Base-by-base conservation (phyloP, 2,113 vertebrate genomes). In the Cololabis saira region DNA sequence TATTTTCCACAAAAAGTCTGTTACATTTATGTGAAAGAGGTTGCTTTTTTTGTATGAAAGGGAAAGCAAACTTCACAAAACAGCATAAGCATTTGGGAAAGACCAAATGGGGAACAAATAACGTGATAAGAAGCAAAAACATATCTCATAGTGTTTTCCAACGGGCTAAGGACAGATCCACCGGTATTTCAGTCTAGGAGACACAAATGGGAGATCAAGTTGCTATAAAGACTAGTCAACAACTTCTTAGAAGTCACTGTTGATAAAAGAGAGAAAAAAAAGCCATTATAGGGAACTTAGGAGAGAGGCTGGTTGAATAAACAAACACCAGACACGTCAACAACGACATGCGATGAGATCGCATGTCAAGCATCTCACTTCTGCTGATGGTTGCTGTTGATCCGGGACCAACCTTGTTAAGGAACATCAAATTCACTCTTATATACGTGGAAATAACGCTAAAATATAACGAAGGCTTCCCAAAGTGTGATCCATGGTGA, bases 231-330 rank as follows among this genome's bases (percentile, higher is more conserved):
- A 3, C 24, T 27, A 27, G 24, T 27, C 3, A 27, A 27, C 24
- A 27, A 81, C 76, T 80, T 80, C 67, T 77, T 80, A 65, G 77
- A 81, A 78, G 54, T 41, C 15, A 53, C 5, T 18, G 22, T 43
- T 59, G 22, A 27, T 10, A 52, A 11, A 37, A 37, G 6, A 37
- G 1, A 37, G 10, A 37, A 37, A 52, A n/a, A 61, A 54, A 16
- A 24, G 19, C 41, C 7, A 50, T 52, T 61, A 56, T 41, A 8
- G 60, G 68, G 79, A 86, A 74, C 53, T 71, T 53, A 59, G 10
- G 30, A 16, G 50, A 43, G 41, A 59, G 11, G 43, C 4, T 44
- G 47, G 17, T 14, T 58, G 18, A 57, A 62, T 53, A 54, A 66
- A 64, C 48, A 56, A 21, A 40, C 7, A 50, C 9, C 10, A 57